Evolutionary conservation across 30 jellyfish, hydroid and myxozoan genomes (phyloP), one percentile per base, ranked within the genome.

Genomic region (Aurelia aurita complex sp. Pacific): DNA sequence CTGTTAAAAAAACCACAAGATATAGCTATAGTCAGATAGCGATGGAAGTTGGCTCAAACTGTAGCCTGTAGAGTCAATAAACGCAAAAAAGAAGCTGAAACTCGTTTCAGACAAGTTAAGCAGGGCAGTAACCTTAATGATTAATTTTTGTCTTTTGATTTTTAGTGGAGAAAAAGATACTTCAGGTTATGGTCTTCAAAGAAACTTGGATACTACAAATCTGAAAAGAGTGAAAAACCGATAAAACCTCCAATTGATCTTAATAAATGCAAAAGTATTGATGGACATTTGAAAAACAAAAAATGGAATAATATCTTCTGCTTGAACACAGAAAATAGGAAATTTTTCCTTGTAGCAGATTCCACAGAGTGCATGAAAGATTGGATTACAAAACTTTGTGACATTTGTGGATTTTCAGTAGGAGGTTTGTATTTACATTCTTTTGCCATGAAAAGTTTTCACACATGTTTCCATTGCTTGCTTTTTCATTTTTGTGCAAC

Each of bases 151-250:
- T 38, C 50, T 5, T 38, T 81, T 17, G 5, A 10, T 50, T 84
- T 81, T 19, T 76, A 92, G 98, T 92, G 98, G 98, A 79, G 77
- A 54, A 92, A 82, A 67, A 67, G 98, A 29, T 82, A 80, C 64
- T 92, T 92, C 89, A 80, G 55, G 62, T 87, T 92, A 38, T 92
- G 97, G 95, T 92, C 98, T 42, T 83, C 82, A 81, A 82, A 70
- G 67, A 71, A 80, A 18, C 82, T 92, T n/a, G 98, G 88, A 75
- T 92, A 92, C 70, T 92, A 77, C 92, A 87, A 87, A 55, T 32
- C 55, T 17, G 89, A 78, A 38, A 86, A 69, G n/a, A 89, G 90
- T 64, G 83, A 75, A 81, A 84, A 87, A 67, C 88, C 89, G 2
- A 9, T 92, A 23, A 86, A 87, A 50, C 90, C 88, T 73, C 92